Evolutionary conservation across 2,888 invertebrate species (phyloP), one percentile per base, ranked within the genome.

Genomic region (Lochmaea capreae): DNA sequence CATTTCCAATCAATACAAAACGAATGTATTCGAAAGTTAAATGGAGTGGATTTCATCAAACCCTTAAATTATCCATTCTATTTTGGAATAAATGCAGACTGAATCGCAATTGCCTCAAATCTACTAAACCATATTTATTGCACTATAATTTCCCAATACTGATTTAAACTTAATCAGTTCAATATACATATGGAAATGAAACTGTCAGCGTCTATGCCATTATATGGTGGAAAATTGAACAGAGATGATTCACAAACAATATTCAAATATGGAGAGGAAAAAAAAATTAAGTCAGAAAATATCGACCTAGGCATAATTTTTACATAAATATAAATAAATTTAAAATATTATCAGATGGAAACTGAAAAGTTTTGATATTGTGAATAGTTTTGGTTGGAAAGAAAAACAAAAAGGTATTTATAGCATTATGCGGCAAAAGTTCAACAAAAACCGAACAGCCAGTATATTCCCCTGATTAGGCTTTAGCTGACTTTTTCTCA

Each of bases 121-220:
- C 54, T 54, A 18, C 54, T 54, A 54, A 54, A 54, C 54, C n/a
- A 18, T 54, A 54, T 54, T 54, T 54, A 54, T 54, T 8, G 54
- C 54, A 54, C 54, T 14, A 52, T 52, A 52, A 52, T 52, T 52
- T 52, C 14, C 52, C 14, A 14, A 52, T 52, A 14, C n/a, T 52
- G 52, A 52, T 52, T n/a, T n/a, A 52, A 52, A 52, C 16, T 52
- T 52, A 54, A 54, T 54, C 54, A 54, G 54, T 18, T 54, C 54
- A 18, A 54, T 52, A 52, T 52, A 52, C 52, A 52, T 52, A 52
- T 54, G 54, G 18, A 54, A 54, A 54, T 54, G 33, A 54, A 54
- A 54, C 54, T 54, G 54, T 54, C 54, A 54, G 16, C 54, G 54
- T 54, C 16, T 18, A 18, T 54, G 18, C 16, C 8, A 54, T 54